These are phyloP conservation scores for Tarsius wallacei DNA, from an alignment of 2,797 vertebrate species.

Conservation along the genomic window DNA sequence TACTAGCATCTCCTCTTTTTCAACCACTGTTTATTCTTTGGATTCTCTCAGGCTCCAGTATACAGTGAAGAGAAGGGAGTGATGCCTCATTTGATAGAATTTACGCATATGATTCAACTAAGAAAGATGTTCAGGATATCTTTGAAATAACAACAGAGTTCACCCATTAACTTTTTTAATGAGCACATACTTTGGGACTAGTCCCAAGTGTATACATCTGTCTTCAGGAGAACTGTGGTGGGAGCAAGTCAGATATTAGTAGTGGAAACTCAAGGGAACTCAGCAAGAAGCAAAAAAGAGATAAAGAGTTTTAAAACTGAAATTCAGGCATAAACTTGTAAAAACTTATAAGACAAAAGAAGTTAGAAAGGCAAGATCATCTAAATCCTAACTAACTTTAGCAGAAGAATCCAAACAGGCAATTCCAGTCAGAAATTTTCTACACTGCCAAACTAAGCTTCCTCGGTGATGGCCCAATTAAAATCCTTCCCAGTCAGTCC, in stretches of 20 bases:
- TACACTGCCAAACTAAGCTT: too few species aligned
- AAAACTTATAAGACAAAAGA: background rate
- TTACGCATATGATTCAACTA: background rate
- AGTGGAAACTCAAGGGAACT: background rate
- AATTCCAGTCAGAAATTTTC: too few species aligned
- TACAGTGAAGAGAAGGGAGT: background rate
- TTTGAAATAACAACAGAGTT: background rate
- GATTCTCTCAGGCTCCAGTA: background rate
- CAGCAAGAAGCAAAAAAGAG: slow-evolving; percentile 4
- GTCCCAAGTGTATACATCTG: background rate
- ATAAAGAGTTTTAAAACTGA: background rate
- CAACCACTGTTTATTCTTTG: slow-evolving; percentile 27
- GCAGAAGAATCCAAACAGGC: too few species aligned
- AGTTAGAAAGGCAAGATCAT: too few species aligned
- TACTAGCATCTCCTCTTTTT: background rate
- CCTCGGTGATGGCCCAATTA: too few species aligned
- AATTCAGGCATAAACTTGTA: slow-evolving; percentile 58
- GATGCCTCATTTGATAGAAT: background rate
- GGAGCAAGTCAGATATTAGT: background rate
- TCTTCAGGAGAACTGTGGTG: background rate
- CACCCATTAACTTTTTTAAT: background rate
- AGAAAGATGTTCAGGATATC: background rate
- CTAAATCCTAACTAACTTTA: too few species aligned
- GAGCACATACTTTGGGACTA: background rate
- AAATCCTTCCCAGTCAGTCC: too few species aligned